A percentile compares a stretch with the other conserved stretches of the same genome.
Conservation (phyloP, 2,113 vertebrate genomes). For the Dasyornis broadbenti region DNA sequence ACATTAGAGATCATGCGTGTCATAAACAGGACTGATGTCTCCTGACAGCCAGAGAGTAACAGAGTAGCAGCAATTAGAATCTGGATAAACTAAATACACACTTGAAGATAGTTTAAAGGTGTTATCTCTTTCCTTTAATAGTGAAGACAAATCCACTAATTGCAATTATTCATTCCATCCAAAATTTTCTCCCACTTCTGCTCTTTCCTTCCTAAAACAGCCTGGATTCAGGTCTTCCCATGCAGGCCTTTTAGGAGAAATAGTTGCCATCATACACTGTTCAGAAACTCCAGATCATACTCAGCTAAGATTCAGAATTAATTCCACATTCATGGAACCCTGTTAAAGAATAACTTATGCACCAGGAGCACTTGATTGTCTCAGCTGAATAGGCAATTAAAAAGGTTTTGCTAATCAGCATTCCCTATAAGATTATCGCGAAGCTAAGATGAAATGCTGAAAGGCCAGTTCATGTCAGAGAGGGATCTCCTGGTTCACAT, state of each 20-base stretch:
- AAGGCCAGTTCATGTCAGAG: not conserved
- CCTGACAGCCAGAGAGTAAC: not conserved
- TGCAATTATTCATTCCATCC: not conserved
- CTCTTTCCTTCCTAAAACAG: not conserved
- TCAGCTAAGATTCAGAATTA: not conserved
- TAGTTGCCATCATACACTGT: not conserved
- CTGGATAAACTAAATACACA: not conserved
- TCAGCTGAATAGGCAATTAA: not conserved
- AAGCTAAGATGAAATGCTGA: not conserved
- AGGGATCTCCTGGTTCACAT: not conserved
- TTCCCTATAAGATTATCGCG: not conserved
- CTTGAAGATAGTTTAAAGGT: not conserved
- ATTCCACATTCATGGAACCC: not conserved
- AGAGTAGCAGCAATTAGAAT: not conserved
- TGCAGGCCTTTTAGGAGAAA: not conserved
- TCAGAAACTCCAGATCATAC: not conserved
- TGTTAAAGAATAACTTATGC: not conserved
- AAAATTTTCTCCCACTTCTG: not conserved
- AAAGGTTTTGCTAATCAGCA: not conserved
- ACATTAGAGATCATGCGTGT: not conserved
- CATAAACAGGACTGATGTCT: not conserved
- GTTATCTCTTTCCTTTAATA: not conserved
- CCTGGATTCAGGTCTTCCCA: not conserved
- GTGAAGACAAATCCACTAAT: not conserved
- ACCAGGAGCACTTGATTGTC: not conserved